A percentile compares a stretch with the other conserved stretches of the same genome.
Evolutionary conservation across 2,888 invertebrate genomes (phyloP).

Genomic region (Perizoma affinitatum): DNA sequence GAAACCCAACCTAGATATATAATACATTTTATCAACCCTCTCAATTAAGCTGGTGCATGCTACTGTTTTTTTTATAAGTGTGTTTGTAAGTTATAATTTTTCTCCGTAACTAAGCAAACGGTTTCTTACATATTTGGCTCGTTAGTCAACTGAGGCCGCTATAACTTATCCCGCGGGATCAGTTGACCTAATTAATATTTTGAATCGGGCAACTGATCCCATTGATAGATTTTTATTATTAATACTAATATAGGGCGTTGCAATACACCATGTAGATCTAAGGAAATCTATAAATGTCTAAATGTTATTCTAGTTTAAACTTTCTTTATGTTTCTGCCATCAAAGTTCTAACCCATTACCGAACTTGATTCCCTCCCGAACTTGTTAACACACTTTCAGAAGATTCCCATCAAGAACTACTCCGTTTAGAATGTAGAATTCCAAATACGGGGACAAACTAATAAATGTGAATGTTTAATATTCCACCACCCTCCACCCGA

Average conservation of each 20-base stretch:
- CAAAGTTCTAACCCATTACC: slow-evolving; percentile 62
- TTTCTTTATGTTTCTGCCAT: slow-evolving; percentile 32
- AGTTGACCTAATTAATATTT: no score
- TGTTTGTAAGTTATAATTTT: background rate
- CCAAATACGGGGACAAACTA: slow-evolving; percentile 82
- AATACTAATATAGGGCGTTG: no score
- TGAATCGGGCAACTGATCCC: no score
- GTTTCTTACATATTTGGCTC: no score
- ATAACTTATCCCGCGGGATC: no score
- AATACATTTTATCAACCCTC: background rate
- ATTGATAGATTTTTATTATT: no score
- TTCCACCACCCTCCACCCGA: slow-evolving; percentile 56
- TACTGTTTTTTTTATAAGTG: background rate
- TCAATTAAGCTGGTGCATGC: slow-evolving; percentile 1
- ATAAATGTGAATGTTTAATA: slow-evolving; percentile 84
- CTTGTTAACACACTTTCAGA: slow-evolving; percentile 78
- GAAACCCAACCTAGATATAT: no score
- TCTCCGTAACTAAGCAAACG: no score
- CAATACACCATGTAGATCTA: no score
- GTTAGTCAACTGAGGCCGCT: no score
- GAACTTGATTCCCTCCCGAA: slow-evolving; percentile 60
- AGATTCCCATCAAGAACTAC: slow-evolving; percentile 74
- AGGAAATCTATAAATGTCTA: no score
- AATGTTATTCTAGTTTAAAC: slow-evolving; percentile 10
- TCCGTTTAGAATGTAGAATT: slow-evolving; percentile 77